phyloP scores from a whole-genome alignment of 2,113 vertebrate species.

The Antechinus flavipes region DNA sequence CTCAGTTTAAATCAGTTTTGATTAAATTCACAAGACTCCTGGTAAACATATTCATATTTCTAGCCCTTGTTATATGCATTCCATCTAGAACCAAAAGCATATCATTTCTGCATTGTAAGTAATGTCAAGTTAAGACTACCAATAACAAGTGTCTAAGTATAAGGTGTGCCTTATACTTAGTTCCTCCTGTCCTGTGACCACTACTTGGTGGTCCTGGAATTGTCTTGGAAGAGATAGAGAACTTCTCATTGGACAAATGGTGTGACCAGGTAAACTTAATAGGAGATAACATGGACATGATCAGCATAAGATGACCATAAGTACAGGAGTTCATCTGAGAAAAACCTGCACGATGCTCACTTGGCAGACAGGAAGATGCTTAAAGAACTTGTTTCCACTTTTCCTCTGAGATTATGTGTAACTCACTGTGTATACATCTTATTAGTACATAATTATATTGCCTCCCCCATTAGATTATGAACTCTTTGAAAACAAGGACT shows the following conservation, averaged over 20 bases:
- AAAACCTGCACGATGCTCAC: background rate
- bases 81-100: background rate
- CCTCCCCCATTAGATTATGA: background rate
- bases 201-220: background rate
- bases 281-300: background rate
- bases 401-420: background rate
- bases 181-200: background rate
- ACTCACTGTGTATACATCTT: background rate
- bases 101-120: background rate
- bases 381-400: background rate
- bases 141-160: background rate
- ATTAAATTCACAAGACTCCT: background rate
- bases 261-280: background rate
- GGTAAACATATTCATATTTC: background rate
- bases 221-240: background rate
- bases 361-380: background rate
- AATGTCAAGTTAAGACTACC: background rate
- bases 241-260: background rate
- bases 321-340: background rate
- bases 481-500: background rate
- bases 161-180: background rate
- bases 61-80: background rate
- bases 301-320: background rate
- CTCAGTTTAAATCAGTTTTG: background rate
- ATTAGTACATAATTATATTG: background rate